These are phyloP conservation scores for Oryzias javanicus DNA, from an alignment of 2,113 vertebrate genomes.

Conservation along the genomic window DNA sequence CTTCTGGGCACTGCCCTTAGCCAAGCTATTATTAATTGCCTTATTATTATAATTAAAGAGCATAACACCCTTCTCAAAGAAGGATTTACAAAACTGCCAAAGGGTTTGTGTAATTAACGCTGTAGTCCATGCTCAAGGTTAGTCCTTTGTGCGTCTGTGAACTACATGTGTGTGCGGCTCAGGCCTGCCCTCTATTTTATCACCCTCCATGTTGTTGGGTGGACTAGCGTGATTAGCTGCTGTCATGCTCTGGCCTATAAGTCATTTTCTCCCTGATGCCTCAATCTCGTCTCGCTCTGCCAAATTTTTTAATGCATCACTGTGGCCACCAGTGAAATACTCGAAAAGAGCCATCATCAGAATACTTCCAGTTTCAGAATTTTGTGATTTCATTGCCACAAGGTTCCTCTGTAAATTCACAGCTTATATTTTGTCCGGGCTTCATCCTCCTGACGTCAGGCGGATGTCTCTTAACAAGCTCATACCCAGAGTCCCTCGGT, in stretches of 20 bases:
- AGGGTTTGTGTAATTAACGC: conserved; percentile 70
- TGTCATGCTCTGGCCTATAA: conserved; percentile 54
- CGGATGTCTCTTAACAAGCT: conserved; percentile 13
- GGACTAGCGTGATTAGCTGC: conserved; percentile 69
- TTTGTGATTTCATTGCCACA: conserved; percentile 21
- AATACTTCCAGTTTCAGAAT: conserved; percentile 37
- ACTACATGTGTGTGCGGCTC: conserved; percentile 13
- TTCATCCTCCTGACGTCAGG: conserved; percentile 34
- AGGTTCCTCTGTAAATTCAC: conserved; percentile 38
- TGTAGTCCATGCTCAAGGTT: conserved; percentile 70
- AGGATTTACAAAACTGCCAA: conserved; percentile 50
- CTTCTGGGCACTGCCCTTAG: conserved; percentile 66
- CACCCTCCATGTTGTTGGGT: conserved; percentile 61
- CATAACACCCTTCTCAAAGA: conserved; percentile 62
- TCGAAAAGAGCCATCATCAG: conserved; percentile 67
- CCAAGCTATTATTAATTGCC: conserved; percentile 75
- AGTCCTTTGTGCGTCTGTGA: conserved; percentile 38
- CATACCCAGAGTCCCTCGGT: conserved; percentile 15
- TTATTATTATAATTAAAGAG: conserved; percentile 77
- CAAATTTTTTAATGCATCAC: conserved; percentile 64
- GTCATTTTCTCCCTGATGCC: conserved; percentile 48
- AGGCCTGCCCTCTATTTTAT: conserved; percentile 45
- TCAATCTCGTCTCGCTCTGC: conserved; percentile 59
- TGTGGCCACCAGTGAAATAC: conserved; percentile 65
- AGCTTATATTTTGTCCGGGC: conserved; percentile 35